These are phyloP conservation scores for Ceratoteleas bidentatus DNA, from an alignment of 1,140 invertebrate species.

Conservation along the genomic window DNA sequence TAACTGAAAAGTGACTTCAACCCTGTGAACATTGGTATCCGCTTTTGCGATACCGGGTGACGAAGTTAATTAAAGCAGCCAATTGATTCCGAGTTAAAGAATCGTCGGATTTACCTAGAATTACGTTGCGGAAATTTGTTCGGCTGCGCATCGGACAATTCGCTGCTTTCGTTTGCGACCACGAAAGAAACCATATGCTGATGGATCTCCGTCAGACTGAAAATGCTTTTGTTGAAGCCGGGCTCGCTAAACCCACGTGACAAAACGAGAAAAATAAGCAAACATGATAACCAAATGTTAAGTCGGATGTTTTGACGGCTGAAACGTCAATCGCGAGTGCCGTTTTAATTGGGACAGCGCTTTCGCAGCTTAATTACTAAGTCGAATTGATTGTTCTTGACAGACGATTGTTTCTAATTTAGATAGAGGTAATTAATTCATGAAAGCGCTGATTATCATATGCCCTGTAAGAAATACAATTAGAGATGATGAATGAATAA, in stretches of 20 bases:
- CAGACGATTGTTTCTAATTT: neutral
- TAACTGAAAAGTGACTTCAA: constrained; percentile 32
- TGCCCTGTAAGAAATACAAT: neutral
- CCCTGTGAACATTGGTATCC: constrained; percentile 39
- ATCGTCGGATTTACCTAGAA: constrained; percentile 73
- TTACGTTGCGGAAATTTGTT: constrained; percentile 49
- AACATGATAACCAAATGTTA: constrained; percentile 40
- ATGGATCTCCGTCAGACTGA: constrained; percentile 73
- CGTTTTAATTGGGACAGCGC: constrained; percentile 2
- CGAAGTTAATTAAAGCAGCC: constrained; percentile 47
- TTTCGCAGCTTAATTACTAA: constrained; percentile 20
- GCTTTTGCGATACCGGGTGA: constrained; percentile 47
- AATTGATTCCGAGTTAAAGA: constrained; percentile 63
- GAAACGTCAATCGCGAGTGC: constrained; percentile 1
- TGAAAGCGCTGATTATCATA: constrained; percentile 13
- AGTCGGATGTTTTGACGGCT: neutral
- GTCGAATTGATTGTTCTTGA: constrained; percentile 1
- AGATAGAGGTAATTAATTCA: constrained; percentile 14
- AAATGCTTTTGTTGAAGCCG: constrained; percentile 68
- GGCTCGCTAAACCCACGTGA: constrained; percentile 44
- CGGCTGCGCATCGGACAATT: constrained; percentile 66
- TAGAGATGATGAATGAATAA: neutral
- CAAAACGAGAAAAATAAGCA: constrained; percentile 33
- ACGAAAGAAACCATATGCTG: constrained; percentile 71
- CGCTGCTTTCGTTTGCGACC: constrained; percentile 71